Evolutionary conservation across 2,113 vertebrate genomes (phyloP).

Genomic region (Brienomyrus longianalis): DNA sequence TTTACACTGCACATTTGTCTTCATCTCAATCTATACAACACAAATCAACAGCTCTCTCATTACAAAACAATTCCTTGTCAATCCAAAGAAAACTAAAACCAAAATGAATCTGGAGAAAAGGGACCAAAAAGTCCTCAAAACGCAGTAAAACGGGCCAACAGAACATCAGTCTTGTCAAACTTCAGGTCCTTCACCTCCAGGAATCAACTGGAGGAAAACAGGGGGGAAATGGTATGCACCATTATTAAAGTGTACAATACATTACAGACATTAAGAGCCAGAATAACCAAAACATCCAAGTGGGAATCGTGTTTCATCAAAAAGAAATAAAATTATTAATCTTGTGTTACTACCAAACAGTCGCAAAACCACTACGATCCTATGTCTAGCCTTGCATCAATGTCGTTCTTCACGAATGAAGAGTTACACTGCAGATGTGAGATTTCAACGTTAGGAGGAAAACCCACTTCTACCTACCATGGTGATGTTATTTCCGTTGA

Average conservation of each 20-base stretch:
- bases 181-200: constrained; percentile 96
- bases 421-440: background rate
- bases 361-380: background rate
- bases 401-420: background rate
- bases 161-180: constrained; percentile 56
- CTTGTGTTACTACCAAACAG: background rate
- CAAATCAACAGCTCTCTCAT: constrained; percentile 20
- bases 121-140: background rate
- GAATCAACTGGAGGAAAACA: constrained; percentile 73
- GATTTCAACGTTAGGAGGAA: background rate
- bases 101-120: background rate
- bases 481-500: constrained; percentile 97
- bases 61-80: constrained; percentile 16
- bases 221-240: background rate
- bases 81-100: constrained; percentile 3
- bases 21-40: constrained; percentile 1
- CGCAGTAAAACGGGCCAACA: background rate
- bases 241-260: background rate
- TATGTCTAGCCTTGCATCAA: background rate
- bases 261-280: background rate
- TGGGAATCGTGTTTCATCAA: background rate
- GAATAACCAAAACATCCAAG: background rate
- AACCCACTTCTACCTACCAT: constrained; percentile 64
- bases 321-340: background rate
- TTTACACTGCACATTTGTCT: background rate